Evolutionary conservation across 2,113 vertebrate species (phyloP), one percentile per base, ranked within the genome.

Genomic region (Calidris pygmaea): DNA sequence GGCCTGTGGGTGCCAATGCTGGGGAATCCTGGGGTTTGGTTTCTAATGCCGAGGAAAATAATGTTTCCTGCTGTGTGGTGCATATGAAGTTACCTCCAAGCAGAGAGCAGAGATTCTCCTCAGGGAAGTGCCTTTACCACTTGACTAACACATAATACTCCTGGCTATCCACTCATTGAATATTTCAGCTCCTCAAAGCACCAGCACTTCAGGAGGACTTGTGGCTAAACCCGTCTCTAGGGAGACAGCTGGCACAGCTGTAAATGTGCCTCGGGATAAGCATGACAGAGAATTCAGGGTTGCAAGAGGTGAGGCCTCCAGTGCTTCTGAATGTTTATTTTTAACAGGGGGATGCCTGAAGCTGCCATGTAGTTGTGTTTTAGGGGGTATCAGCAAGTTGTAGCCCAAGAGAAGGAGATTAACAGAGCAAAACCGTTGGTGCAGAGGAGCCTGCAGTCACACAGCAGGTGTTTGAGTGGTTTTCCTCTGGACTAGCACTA

Each of bases 201-300:
- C 10, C 23, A 73, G 59, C 9, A 23, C 16, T 35, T 74, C 59
- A 53, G 75, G 34, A 73, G 35, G 22, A 16, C 22, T 47, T 60
- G 34, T 30, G 77, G 17, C 39, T 55, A 23, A 89, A 5, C 22
- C 14, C 24, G 71, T 62, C 45, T 32, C n/a, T 50, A 47, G 43
- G 59, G 34, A 59, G 29, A 43, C 29, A 89, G 34, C 32, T 16
- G 74, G 4, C 23, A 37, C 0, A 0, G 32, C 19, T 70, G 14
- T n/a, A 32, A 83, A 41, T 0, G 2, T 0, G 0, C 3, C 32
- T 47, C 2, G 0, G n/a, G 17, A 41, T 50, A 34, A 48, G 22
- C 11, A 18, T 11, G 26, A 12, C 14, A 41, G 14, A 17, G 15
- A 47, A 47, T 6, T 58, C 21, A 45, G 17, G 19, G 32, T 4